Conservation (phyloP, 2,888 invertebrate genomes). For the Lepidochitona cinerea region DNA sequence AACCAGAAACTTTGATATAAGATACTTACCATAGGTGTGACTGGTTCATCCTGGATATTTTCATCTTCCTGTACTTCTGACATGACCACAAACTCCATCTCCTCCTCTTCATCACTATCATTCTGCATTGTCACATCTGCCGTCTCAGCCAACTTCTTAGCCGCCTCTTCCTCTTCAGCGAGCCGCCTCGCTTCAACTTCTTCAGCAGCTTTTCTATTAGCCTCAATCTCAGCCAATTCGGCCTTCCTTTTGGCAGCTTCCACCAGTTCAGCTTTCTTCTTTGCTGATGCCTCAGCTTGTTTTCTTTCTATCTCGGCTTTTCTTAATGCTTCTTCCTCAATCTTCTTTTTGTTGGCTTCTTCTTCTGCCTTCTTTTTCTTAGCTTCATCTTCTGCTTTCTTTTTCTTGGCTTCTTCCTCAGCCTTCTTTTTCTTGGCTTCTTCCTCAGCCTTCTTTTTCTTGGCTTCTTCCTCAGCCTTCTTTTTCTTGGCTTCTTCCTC, state of each 20-base stretch:
- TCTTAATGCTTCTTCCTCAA: neutral
- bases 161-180: neutral
- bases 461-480: neutral
- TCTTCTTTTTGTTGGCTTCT: neutral
- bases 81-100: constrained; percentile 2
- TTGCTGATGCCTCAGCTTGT: neutral
- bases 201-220: neutral
- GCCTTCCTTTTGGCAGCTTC: neutral
- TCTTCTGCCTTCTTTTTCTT: neutral
- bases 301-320: neutral
- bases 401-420: neutral
- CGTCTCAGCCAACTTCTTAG: neutral
- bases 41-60: neutral
- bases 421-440: neutral
- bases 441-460: neutral
- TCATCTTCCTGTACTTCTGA: neutral
- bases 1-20: too few relatives aligned
- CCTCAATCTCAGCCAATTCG: neutral
- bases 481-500: neutral
- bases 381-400: neutral
- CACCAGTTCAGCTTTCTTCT: neutral
- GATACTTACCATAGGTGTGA: too few relatives aligned
- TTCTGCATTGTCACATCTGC: neutral
- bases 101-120: neutral
- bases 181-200: neutral